Evolutionary conservation across 2,113 vertebrate species (phyloP).

Genomic region (Cryptotis parvus): DNA sequence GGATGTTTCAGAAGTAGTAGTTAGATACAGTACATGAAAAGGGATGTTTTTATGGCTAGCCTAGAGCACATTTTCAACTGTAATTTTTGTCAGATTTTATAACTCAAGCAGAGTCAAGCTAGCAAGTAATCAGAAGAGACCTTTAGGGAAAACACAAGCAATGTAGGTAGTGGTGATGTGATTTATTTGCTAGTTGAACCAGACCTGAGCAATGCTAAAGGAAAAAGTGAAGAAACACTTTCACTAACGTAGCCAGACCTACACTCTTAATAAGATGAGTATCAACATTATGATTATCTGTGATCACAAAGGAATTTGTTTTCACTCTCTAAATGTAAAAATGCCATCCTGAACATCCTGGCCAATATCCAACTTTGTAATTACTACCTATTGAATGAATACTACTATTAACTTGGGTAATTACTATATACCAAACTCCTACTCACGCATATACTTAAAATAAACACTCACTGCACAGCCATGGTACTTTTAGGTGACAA

Average conservation of each 20-base stretch:
- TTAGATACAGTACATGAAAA: slow-evolving; percentile 64
- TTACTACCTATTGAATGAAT: slow-evolving; percentile 63
- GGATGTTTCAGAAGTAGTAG: slow-evolving; percentile 18
- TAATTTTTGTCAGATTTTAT: slow-evolving; percentile 73
- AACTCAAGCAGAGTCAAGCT: slow-evolving; percentile 61
- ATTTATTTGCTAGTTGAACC: slow-evolving; percentile 55
- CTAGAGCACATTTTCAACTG: slow-evolving; percentile 60
- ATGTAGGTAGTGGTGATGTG: not conserved
- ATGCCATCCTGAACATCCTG: slow-evolving; percentile 34
- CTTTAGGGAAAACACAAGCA: slow-evolving; percentile 63
- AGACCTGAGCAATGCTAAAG: not conserved
- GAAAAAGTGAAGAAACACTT: slow-evolving; percentile 25
- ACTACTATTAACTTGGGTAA: slow-evolving; percentile 71
- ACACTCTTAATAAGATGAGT: slow-evolving; percentile 42
- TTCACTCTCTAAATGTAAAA: slow-evolving; percentile 41
- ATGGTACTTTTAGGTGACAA: slow-evolving; percentile 34
- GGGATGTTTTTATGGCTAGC: slow-evolving; percentile 60
- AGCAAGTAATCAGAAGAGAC: slow-evolving; percentile 68
- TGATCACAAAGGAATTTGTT: slow-evolving; percentile 58
- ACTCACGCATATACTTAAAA: slow-evolving; percentile 66
- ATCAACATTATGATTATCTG: slow-evolving; percentile 51
- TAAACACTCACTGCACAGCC: slow-evolving; percentile 52
- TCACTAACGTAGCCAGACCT: not conserved
- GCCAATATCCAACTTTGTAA: slow-evolving; percentile 66
- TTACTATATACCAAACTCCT: slow-evolving; percentile 59